A percentile compares a stretch with the other conserved stretches of the same genome.
phyloP scores from a whole-genome alignment of 2,888 invertebrate species.

The Seira musarum region DNA sequence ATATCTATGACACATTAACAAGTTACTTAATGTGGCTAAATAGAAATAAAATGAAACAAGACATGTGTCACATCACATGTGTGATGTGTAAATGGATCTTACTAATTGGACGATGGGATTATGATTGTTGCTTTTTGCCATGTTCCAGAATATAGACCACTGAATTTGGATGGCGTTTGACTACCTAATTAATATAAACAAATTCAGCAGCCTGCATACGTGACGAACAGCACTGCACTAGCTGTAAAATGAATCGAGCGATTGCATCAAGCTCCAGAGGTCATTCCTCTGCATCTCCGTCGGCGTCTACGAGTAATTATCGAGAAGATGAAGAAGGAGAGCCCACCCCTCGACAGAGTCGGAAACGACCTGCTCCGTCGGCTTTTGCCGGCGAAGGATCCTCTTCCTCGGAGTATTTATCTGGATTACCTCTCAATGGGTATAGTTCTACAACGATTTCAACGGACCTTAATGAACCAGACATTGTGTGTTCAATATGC shows the following conservation, averaged over 20 bases:
- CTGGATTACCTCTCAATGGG: neutral
- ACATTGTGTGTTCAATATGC: conserved; percentile 84
- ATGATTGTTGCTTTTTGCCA: too few species aligned
- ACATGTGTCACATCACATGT: too few species aligned
- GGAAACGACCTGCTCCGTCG: conserved; percentile 38
- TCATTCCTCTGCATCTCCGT: conserved; percentile 4
- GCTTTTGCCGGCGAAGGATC: neutral
- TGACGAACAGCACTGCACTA: too few species aligned
- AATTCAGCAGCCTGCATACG: too few species aligned
- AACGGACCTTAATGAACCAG: conserved; percentile 48
- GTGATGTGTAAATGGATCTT: too few species aligned
- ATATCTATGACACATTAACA: too few species aligned
- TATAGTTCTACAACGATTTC: neutral
- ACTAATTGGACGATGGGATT: too few species aligned
- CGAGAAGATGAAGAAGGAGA: neutral
- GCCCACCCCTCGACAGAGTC: conserved; percentile 16
- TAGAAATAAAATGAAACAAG: too few species aligned
- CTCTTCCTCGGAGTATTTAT: neutral
- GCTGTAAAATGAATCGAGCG: conserved; percentile 29
- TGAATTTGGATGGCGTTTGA: too few species aligned
- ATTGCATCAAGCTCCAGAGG: conserved; percentile 41
- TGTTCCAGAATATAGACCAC: too few species aligned
- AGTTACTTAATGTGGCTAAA: too few species aligned
- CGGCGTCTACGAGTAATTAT: neutral
- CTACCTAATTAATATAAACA: too few species aligned